Evolutionary conservation across 37 sponge, comb jelly and placozoan species (phyloP).

Genomic region (Corticium candelabrum): DNA sequence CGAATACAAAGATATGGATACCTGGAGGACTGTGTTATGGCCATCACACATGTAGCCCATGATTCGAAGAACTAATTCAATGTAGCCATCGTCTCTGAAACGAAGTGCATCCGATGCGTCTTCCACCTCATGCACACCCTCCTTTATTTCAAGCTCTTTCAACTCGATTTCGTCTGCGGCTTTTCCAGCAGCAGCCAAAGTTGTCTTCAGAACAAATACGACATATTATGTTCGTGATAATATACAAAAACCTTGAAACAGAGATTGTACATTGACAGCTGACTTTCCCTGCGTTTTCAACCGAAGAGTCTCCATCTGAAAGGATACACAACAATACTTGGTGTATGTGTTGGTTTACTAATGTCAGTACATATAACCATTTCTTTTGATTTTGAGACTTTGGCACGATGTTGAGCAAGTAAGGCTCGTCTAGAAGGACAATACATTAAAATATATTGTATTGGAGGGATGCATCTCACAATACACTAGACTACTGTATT

Average conservation of each 20-base stretch:
- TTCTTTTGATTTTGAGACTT: background rate
- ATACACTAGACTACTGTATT: too few relatives aligned
- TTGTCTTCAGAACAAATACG: too few relatives aligned
- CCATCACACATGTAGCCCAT: conserved; percentile 72
- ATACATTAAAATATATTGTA: too few relatives aligned
- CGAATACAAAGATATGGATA: background rate
- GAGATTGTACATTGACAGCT: background rate
- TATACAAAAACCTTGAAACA: too few relatives aligned
- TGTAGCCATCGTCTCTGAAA: conserved; percentile 25
- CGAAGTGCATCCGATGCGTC: background rate
- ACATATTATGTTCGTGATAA: too few relatives aligned
- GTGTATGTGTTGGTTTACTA: too few relatives aligned
- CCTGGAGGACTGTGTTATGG: conserved; percentile 43
- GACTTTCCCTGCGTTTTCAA: background rate
- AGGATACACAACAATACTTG: too few relatives aligned
- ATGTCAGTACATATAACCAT: too few relatives aligned
- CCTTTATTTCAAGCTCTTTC: background rate
- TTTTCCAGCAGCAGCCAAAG: background rate
- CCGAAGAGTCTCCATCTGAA: background rate
- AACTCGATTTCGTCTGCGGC: conserved; percentile 11
- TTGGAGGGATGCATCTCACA: too few relatives aligned
- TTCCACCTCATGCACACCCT: background rate
- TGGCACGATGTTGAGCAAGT: background rate
- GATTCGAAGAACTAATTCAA: conserved; percentile 40
- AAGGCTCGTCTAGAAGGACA: background rate